Conservation (phyloP, 2,797 vertebrate genomes). For the Tauraco hartlaubi region DNA sequence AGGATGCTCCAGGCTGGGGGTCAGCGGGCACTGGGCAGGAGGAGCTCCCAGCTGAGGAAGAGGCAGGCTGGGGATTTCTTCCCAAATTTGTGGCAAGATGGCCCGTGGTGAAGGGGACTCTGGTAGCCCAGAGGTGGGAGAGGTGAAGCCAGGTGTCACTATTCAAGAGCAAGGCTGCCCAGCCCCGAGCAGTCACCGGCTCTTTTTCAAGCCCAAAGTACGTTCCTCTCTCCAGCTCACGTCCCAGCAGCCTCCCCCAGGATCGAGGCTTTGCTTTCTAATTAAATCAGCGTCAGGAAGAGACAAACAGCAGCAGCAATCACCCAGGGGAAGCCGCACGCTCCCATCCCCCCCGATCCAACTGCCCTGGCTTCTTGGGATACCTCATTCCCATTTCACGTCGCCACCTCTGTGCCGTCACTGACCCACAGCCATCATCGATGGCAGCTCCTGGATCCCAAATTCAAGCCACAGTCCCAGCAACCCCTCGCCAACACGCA, state of each 20-base stretch:
- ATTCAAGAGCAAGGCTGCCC: background rate
- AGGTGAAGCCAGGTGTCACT: too few species aligned
- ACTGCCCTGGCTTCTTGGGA: background rate
- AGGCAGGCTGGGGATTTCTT: background rate
- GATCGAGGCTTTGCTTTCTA: background rate
- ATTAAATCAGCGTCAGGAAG: background rate
- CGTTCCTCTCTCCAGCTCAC: too few species aligned
- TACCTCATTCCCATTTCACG: fast-evolving
- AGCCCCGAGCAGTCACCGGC: background rate
- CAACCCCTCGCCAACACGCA: too few species aligned
- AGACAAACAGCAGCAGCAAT: background rate
- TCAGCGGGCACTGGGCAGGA: background rate
- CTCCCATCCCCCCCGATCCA: too few species aligned
- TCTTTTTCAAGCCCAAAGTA: background rate
- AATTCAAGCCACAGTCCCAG: background rate
- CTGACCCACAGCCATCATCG: background rate
- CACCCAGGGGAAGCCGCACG: too few species aligned
- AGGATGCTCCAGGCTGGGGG: background rate
- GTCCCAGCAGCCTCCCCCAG: too few species aligned
- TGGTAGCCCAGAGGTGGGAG: too few species aligned
- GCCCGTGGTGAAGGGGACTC: background rate
- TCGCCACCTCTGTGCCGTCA: background rate
- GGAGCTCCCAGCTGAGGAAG: background rate
- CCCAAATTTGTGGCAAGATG: background rate
- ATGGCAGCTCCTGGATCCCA: background rate